These are phyloP conservation scores for Tuta absoluta DNA, from an alignment of 2,888 invertebrate species.

Conservation along the genomic window DNA sequence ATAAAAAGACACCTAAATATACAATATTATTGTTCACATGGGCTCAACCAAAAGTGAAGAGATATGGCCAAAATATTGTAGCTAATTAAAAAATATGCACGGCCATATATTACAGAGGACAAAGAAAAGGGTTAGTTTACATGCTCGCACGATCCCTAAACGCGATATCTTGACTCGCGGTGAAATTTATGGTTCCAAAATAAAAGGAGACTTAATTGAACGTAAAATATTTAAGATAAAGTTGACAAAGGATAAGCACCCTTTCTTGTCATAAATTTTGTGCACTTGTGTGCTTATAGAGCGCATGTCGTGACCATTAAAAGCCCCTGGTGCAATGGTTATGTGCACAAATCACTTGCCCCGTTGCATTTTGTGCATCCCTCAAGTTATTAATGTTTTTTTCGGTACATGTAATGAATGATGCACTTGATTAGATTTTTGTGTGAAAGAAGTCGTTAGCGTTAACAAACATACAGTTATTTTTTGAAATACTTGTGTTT, in stretches of 20 bases:
- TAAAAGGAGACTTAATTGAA: constrained; percentile 63
- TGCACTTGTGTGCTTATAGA: constrained; percentile 56
- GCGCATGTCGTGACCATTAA: constrained; percentile 71
- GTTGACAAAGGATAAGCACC: constrained; percentile 73
- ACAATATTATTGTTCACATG: background rate
- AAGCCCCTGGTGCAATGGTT: constrained; percentile 62
- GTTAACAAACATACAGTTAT: background rate
- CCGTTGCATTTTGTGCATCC: constrained; percentile 13
- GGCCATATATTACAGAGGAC: constrained; percentile 43
- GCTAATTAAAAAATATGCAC: constrained; percentile 37
- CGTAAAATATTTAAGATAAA: constrained; percentile 75
- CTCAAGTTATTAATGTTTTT: constrained; percentile 9
- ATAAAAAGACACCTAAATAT: background rate
- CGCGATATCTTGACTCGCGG: constrained; percentile 48
- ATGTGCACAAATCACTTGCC: constrained; percentile 65
- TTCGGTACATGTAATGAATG: constrained; percentile 2
- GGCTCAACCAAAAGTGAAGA: background rate
- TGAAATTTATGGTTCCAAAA: constrained; percentile 63
- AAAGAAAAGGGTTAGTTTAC: constrained; percentile 45
- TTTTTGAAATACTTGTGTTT: too few species aligned
- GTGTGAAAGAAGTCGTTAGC: background rate
- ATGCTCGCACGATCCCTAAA: constrained; percentile 42
- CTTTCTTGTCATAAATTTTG: constrained; percentile 75
- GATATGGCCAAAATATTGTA: constrained; percentile 13
- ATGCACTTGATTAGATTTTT: constrained; percentile 1